Evolutionary conservation across 1,140 invertebrate species (phyloP).

Genomic region (Drosophila biarmipes): DNA sequence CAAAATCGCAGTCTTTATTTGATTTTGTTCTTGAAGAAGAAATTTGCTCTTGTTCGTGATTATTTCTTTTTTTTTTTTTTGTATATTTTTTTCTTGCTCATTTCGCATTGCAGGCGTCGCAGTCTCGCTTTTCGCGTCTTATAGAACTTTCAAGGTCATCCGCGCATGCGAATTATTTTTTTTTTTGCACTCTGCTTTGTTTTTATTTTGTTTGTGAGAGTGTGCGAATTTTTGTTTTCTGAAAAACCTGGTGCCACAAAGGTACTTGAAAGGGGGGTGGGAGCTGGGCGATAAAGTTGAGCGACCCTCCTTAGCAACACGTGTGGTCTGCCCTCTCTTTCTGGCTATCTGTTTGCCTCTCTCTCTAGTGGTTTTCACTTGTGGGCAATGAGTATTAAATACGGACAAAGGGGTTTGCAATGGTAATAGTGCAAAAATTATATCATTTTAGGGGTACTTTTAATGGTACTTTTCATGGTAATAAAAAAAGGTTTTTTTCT

Average conservation of each 20-base stretch:
- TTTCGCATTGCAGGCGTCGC: constrained; percentile 34
- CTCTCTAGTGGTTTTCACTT: not conserved
- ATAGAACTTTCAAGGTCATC: constrained; percentile 46
- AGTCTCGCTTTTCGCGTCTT: constrained; percentile 32
- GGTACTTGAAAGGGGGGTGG: constrained; percentile 1
- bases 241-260: not conserved
- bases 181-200: constrained; percentile 6
- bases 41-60: constrained; percentile 17
- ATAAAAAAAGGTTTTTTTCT: no score
- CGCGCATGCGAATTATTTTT: constrained; percentile 34
- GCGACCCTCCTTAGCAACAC: constrained; percentile 49
- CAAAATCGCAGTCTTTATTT: constrained; percentile 14
- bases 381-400: not conserved
- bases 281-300: constrained; percentile 26
- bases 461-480: no score
- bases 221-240: constrained; percentile 17
- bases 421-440: not conserved
- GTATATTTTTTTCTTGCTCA: constrained; percentile 20
- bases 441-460: not conserved
- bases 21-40: constrained; percentile 22
- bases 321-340: constrained; percentile 17
- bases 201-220: constrained; percentile 21
- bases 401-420: not conserved
- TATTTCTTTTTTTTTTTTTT: not conserved
- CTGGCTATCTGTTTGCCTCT: constrained; percentile 1